These are phyloP conservation scores for Parapsyche elsis DNA, from an alignment of 1,140 invertebrate species.

Conservation along the genomic window DNA sequence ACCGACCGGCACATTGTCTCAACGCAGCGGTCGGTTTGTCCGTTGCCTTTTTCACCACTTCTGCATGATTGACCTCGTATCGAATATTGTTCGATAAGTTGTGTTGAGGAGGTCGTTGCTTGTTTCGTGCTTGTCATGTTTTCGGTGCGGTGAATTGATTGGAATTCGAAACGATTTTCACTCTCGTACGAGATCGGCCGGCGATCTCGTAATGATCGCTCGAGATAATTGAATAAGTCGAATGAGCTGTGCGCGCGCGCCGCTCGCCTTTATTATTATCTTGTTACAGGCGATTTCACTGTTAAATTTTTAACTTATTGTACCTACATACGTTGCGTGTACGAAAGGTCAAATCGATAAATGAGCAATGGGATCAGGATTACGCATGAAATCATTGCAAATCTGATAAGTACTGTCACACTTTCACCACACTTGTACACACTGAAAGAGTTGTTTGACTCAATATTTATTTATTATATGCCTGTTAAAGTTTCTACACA, in stretches of 20 bases:
- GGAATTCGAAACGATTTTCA: constrained; percentile 3
- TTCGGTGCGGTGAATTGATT: background rate
- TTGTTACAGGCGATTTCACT: background rate
- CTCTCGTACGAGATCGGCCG: background rate
- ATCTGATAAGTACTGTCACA: no score
- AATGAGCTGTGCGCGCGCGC: no score
- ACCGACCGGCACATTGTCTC: background rate
- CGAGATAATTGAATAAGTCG: constrained; percentile 4
- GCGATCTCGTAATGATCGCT: background rate
- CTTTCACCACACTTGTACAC: no score
- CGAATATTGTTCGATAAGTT: background rate
- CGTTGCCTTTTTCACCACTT: background rate
- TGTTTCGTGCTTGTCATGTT: constrained; percentile 7
- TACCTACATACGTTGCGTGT: no score
- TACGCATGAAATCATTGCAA: no score
- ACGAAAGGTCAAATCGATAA: no score
- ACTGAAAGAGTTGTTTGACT: no score
- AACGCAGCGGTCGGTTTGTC: background rate
- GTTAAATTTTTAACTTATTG: background rate
- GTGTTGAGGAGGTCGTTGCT: background rate
- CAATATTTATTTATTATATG: no score
- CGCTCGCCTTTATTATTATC: background rate
- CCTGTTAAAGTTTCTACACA: no score
- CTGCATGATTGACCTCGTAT: background rate
- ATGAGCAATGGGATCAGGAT: no score